Conservation (phyloP, 1,140 invertebrate genomes). For the Drosophila oshimai region DNA sequence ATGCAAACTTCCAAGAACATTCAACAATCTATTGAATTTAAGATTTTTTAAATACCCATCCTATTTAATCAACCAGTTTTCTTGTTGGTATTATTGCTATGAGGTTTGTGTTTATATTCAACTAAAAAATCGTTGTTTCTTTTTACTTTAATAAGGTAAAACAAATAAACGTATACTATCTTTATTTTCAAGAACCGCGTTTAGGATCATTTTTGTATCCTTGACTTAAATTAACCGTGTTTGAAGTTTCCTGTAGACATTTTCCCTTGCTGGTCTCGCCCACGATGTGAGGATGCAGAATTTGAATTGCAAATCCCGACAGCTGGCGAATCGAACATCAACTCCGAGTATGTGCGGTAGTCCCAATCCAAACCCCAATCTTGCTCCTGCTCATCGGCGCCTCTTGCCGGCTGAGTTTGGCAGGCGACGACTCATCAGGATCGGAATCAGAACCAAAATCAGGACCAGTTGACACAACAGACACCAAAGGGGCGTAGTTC, state of each 20-base stretch:
- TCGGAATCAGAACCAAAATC: slow-evolving; percentile 1
- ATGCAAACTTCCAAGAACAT: too few species aligned
- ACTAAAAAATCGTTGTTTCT: too few species aligned
- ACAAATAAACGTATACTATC: too few species aligned
- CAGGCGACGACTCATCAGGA: slow-evolving; percentile 12
- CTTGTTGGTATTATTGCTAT: too few species aligned
- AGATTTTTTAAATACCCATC: too few species aligned
- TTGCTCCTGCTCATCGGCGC: slow-evolving; percentile 11
- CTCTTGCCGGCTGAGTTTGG: slow-evolving; percentile 20
- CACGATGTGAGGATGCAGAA: slow-evolving; percentile 7
- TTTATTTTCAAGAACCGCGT: too few species aligned
- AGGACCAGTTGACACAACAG: slow-evolving; percentile 61
- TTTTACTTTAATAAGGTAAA: too few species aligned
- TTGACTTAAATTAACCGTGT: slow-evolving; percentile 8
- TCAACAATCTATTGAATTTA: too few species aligned
- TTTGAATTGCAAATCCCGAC: slow-evolving; percentile 70
- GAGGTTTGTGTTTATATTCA: too few species aligned
- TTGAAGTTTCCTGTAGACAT: slow-evolving; percentile 1
- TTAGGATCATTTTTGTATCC: too few species aligned
- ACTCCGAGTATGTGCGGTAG: slow-evolving; percentile 11
- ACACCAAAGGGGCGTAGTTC: slow-evolving; percentile 74
- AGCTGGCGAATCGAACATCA: slow-evolving; percentile 32
- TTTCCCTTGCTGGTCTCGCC: neutral
- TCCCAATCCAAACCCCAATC: neutral
- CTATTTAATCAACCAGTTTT: too few species aligned